phyloP scores from a whole-genome alignment of 2,888 invertebrate species.

The Caenorhabditis sp. region DNA sequence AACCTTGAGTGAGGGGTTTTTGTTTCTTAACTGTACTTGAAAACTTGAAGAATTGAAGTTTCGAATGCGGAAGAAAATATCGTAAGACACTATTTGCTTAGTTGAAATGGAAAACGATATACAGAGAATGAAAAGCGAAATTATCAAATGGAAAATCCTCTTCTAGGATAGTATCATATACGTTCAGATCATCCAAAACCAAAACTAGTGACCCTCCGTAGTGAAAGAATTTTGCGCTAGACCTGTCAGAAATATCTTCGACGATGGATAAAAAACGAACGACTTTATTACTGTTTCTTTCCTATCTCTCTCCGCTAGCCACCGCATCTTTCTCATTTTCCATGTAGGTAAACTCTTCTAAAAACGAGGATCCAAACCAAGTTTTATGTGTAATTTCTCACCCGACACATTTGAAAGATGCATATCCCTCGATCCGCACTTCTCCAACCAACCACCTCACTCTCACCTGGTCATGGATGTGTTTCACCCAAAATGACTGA shows the following conservation, averaged over 20 bases:
- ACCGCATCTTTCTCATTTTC: constrained; percentile 31
- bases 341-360: constrained; percentile 57
- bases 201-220: constrained; percentile 30
- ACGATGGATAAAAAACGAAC: neutral
- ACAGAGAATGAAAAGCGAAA: constrained; percentile 7
- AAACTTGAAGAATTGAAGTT: constrained; percentile 42
- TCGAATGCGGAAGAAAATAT: constrained; percentile 36
- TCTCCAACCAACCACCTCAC: neutral
- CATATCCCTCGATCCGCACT: constrained; percentile 25
- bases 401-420: constrained; percentile 46
- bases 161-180: constrained; percentile 1
- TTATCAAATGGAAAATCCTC: neutral
- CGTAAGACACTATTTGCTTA: constrained; percentile 26
- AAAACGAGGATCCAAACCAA: constrained; percentile 60
- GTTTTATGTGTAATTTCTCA: constrained; percentile 64
- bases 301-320: constrained; percentile 4
- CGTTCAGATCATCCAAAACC: constrained; percentile 1
- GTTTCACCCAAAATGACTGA: constrained; percentile 62
- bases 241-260: constrained; percentile 17
- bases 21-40: constrained; percentile 36
- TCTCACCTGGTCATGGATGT: constrained; percentile 50
- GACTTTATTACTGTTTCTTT: constrained; percentile 19
- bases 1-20: constrained; percentile 39
- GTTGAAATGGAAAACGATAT: constrained; percentile 25
- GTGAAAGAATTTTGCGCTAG: constrained; percentile 28